Evolutionary conservation across 1,140 invertebrate genomes (phyloP).

Genomic region (Caerostris darwini): DNA sequence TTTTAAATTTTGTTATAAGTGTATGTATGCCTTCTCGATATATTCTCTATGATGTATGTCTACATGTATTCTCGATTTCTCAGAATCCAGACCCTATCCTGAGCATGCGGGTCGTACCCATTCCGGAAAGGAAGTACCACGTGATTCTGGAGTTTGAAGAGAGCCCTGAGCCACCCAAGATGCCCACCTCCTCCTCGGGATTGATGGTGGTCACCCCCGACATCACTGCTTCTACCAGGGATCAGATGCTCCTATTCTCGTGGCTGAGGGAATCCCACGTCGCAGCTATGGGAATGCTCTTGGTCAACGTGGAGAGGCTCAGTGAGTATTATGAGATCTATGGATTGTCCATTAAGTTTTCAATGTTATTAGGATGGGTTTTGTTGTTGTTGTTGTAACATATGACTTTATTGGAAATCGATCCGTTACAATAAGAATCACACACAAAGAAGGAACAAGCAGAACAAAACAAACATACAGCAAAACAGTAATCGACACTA

Average conservation of each 20-base stretch:
- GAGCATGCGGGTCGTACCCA: slow-evolving; percentile 61
- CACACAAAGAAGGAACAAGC: too few species aligned
- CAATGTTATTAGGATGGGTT: too few species aligned
- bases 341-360: not conserved
- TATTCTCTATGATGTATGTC: too few species aligned
- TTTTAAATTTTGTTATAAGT: too few species aligned
- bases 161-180: not conserved
- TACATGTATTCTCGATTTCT: not conserved
- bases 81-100: slow-evolving; percentile 72
- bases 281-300: slow-evolving; percentile 44
- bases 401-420: too few species aligned
- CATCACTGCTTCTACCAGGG: not conserved
- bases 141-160: slow-evolving; percentile 70
- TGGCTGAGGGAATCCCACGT: slow-evolving; percentile 52
- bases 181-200: slow-evolving; percentile 22
- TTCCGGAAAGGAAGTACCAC: slow-evolving; percentile 73
- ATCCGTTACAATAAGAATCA: too few species aligned
- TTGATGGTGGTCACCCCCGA: slow-evolving; percentile 32
- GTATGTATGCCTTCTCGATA: too few species aligned
- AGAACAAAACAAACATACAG: too few species aligned
- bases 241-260: slow-evolving; percentile 45
- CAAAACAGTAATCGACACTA: too few species aligned
- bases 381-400: too few species aligned
- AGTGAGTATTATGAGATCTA: not conserved
- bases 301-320: slow-evolving; percentile 61